These are phyloP conservation scores for Chiloscyllium punctatum DNA, from an alignment of 2,797 vertebrate species.

Conservation along the genomic window DNA sequence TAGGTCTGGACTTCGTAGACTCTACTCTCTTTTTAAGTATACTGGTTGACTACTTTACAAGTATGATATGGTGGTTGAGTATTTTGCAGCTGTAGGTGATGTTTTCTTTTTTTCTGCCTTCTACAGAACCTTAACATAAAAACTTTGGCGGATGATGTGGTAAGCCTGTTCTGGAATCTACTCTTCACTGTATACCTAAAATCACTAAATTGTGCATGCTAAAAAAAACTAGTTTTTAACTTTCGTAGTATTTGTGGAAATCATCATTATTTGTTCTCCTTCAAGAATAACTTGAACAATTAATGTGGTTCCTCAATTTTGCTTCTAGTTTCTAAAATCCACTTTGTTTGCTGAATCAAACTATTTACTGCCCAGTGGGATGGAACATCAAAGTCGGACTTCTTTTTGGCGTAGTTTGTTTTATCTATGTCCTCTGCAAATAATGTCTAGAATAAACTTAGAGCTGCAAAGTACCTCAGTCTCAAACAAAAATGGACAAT, in stretches of 20 bases:
- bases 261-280: background rate
- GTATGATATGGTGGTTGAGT: background rate
- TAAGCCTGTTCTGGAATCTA: constrained; percentile 71
- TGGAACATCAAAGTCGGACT: background rate
- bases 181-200: constrained; percentile 40
- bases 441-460: background rate
- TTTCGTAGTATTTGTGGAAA: background rate
- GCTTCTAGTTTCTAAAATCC: background rate
- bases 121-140: constrained; percentile 99
- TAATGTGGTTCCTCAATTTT: background rate
- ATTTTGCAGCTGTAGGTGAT: constrained; percentile 38
- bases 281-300: background rate
- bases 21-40: background rate
- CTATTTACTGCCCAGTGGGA: background rate
- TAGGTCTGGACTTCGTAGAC: background rate
- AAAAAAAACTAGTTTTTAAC: constrained; percentile 23
- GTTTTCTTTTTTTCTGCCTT: constrained; percentile 59
- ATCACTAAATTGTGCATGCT: constrained; percentile 30
- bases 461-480: background rate
- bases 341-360: background rate
- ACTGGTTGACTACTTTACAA: background rate
- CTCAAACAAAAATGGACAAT: background rate
- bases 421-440: background rate
- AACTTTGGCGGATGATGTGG: constrained; percentile 99
- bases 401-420: background rate